These are phyloP conservation scores for Aythya fuligula DNA, from an alignment of 2,797 vertebrate species.

Conservation along the genomic window DNA sequence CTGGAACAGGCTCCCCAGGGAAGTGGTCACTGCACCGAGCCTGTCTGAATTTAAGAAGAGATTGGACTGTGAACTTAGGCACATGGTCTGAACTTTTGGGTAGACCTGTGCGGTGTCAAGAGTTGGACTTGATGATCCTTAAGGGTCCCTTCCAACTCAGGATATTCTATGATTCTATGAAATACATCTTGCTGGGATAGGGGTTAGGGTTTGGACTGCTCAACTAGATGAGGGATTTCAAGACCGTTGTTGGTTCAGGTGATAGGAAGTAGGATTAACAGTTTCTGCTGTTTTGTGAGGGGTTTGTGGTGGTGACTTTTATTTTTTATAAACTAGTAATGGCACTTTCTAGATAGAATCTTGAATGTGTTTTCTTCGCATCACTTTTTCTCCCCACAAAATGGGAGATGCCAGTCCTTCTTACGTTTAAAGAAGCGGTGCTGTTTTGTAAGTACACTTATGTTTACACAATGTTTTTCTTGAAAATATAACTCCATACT, in stretches of 20 bases:
- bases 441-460: background rate
- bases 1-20: too few relatives aligned
- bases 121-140: too few relatives aligned
- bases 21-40: too few relatives aligned
- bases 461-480: background rate
- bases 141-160: too few relatives aligned
- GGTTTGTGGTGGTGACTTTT: background rate
- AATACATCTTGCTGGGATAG: background rate
- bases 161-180: too few relatives aligned
- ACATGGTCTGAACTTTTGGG: too few relatives aligned
- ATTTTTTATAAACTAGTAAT: background rate
- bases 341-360: background rate
- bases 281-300: background rate
- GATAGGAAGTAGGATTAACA: background rate
- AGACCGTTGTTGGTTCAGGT: background rate
- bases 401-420: background rate
- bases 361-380: background rate
- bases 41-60: too few relatives aligned
- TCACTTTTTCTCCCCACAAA: background rate
- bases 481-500: background rate
- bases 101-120: too few relatives aligned
- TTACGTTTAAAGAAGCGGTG: background rate
- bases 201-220: background rate
- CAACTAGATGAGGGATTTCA: background rate
- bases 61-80: too few relatives aligned